Evolutionary conservation across 64 coral and sea anemone species (phyloP).

Genomic region (Platygyra sinensis): DNA sequence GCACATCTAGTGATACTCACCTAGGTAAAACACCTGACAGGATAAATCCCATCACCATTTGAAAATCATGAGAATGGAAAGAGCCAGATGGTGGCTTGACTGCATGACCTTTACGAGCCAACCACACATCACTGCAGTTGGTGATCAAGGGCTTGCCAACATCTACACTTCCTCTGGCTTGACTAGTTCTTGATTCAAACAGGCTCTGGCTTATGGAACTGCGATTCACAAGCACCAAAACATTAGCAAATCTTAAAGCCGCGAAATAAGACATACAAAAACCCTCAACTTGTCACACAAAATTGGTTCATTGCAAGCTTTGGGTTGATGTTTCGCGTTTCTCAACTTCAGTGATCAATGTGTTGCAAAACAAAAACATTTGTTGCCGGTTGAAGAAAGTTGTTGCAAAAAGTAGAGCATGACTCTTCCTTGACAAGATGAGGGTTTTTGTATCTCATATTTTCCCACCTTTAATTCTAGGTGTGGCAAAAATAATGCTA

Average conservation of each 20-base stretch:
- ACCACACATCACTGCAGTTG: constrained; percentile 90
- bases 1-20: constrained; percentile 35
- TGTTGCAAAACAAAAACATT: no score
- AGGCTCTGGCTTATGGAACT: constrained; percentile 34
- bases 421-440: no score
- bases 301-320: no score
- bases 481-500: no score
- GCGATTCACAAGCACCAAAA: background rate
- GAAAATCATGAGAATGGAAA: constrained; percentile 99
- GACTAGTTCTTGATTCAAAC: constrained; percentile 24
- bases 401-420: no score
- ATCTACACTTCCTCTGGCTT: background rate
- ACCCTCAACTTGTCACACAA: no score
- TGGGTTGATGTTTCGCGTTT: no score
- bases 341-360: no score
- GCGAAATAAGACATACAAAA: background rate
- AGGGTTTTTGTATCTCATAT: no score
- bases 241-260: background rate
- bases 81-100: constrained; percentile 84
- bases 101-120: constrained; percentile 83
- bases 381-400: no score
- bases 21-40: constrained; percentile 70
- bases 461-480: no score
- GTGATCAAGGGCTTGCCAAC: constrained; percentile 57
- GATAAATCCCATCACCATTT: constrained; percentile 90